A percentile compares a stretch with the other conserved stretches of the same genome.
These are phyloP conservation scores for Xenopus laevis DNA, from an alignment of 2,113 vertebrate genomes.

Conservation along the genomic window DNA sequence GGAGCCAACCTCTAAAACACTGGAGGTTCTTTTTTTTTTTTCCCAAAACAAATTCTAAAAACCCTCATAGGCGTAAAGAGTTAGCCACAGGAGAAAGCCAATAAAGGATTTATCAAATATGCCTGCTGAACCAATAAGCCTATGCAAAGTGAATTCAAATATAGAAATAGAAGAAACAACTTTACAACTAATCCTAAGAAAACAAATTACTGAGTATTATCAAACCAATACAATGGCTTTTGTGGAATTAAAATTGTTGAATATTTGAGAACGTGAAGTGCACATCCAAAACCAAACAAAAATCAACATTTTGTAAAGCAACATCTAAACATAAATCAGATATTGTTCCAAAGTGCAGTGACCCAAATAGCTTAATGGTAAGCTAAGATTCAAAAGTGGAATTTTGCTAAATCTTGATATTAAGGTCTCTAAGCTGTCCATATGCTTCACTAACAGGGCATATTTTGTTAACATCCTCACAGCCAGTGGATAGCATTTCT, in stretches of 20 bases:
- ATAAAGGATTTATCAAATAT: conserved; percentile 54
- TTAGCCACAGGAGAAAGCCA: conserved; percentile 47
- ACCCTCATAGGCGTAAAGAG: conserved; percentile 51
- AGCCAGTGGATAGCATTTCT: no score
- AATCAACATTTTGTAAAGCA: no score
- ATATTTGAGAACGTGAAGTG: background rate
- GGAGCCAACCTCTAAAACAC: conserved; percentile 54
- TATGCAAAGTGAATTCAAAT: conserved; percentile 41
- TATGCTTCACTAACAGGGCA: no score
- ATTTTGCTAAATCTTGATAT: no score
- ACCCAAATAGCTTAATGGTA: no score
- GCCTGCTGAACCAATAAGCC: conserved; percentile 47
- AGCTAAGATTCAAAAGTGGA: no score
- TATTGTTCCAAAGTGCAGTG: no score
- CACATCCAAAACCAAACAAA: no score
- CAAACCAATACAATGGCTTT: conserved; percentile 34
- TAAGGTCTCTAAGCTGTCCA: no score
- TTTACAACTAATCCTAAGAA: conserved; percentile 43
- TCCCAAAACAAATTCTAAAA: conserved; percentile 58
- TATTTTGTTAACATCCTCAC: no score
- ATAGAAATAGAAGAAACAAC: conserved; percentile 24
- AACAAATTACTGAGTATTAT: conserved; percentile 33
- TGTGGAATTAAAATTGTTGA: background rate
- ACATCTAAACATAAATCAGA: no score
- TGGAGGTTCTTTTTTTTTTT: conserved; percentile 51